Evolutionary conservation across 2,888 invertebrate species (phyloP).

Genomic region (Lasioglossum malachurum): DNA sequence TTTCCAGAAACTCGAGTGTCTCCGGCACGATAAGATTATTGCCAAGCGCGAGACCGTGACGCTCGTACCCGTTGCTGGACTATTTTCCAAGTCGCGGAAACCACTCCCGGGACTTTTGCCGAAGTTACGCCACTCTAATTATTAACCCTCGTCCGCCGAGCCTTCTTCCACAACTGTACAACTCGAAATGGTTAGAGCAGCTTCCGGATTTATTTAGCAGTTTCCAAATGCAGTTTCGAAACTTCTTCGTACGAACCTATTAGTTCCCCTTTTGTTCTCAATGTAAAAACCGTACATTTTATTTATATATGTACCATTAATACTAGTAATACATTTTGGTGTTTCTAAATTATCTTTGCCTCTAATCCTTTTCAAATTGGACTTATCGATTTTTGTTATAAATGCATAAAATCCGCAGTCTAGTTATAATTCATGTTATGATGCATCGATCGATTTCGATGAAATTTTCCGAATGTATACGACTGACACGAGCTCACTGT

Average conservation of each 20-base stretch:
- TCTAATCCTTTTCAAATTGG: too few relatives aligned
- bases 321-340: neutral
- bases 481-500: neutral
- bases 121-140: neutral
- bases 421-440: too few relatives aligned
- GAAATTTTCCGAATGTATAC: too few relatives aligned
- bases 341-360: too few relatives aligned
- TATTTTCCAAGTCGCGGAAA: neutral
- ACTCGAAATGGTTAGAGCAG: too few relatives aligned
- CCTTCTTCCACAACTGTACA: neutral
- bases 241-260: neutral
- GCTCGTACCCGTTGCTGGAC: neutral
- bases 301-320: too few relatives aligned
- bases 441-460: too few relatives aligned
- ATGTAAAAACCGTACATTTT: too few relatives aligned
- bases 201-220: too few relatives aligned
- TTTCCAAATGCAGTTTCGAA: neutral
- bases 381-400: too few relatives aligned
- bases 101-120: neutral
- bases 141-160: neutral
- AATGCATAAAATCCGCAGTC: too few relatives aligned
- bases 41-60: neutral
- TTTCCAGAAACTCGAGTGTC: constrained; percentile 14
- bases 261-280: neutral
- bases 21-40: constrained; percentile 9